Conservation (phyloP, 2,888 invertebrate genomes). For the Meganola albula region DNA sequence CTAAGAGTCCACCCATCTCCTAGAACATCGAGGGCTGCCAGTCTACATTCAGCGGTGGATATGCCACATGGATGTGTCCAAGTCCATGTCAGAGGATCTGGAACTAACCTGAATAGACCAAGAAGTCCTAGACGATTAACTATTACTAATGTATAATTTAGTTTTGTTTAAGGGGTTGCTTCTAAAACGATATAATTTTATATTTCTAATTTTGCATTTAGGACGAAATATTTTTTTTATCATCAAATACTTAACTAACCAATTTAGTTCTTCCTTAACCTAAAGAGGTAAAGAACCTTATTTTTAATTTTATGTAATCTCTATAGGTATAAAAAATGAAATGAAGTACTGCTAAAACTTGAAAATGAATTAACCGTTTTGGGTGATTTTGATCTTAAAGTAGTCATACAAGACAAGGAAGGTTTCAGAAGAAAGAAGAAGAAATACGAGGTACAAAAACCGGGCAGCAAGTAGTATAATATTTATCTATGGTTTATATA, state of each 20-base stretch:
- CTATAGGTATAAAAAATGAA: not conserved
- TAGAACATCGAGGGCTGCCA: slow-evolving; percentile 59
- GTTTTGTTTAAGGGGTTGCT: too few relatives aligned
- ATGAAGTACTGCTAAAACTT: not conserved
- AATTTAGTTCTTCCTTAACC: too few relatives aligned
- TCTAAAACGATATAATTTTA: slow-evolving; percentile 8
- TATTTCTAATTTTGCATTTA: slow-evolving; percentile 16
- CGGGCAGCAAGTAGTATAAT: too few relatives aligned
- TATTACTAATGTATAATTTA: slow-evolving; percentile 54
- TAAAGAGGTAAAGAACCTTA: not conserved
- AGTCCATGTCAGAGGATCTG: slow-evolving; percentile 63
- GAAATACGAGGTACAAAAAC: too few relatives aligned
- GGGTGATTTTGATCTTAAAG: too few relatives aligned
- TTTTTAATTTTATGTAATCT: not conserved
- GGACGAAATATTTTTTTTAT: slow-evolving; percentile 33
- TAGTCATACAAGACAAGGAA: too few relatives aligned
- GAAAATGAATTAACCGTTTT: not conserved
- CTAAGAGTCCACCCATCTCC: slow-evolving; percentile 61
- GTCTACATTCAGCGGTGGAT: slow-evolving; percentile 61
- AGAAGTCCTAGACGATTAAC: slow-evolving; percentile 62
- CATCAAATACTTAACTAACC: slow-evolving; percentile 6
- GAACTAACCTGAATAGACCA: slow-evolving; percentile 53
- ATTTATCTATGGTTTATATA: too few relatives aligned
- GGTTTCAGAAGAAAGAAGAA: too few relatives aligned
- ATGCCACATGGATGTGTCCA: slow-evolving; percentile 60